phyloP scores from a whole-genome alignment of 2,113 vertebrate species.

The Dicentrarchus labrax region DNA sequence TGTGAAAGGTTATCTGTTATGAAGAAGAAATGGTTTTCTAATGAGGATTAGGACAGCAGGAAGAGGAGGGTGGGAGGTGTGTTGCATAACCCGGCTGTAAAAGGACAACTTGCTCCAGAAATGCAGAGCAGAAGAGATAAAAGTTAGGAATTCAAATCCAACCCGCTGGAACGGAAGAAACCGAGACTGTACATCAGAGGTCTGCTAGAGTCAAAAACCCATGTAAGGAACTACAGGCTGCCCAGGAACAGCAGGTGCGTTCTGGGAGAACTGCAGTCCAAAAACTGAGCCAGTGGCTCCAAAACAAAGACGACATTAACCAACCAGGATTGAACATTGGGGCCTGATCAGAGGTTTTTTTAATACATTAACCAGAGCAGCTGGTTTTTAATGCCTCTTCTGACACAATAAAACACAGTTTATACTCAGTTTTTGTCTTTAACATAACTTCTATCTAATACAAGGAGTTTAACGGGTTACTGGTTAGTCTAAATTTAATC shows the following conservation, averaged over 20 bases:
- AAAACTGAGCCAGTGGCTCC: neutral
- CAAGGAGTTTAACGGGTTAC: too few species aligned
- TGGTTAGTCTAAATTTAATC: too few species aligned
- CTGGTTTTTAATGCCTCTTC: too few species aligned
- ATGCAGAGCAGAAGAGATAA: constrained; percentile 7
- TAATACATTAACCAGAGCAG: too few species aligned
- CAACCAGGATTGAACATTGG: neutral
- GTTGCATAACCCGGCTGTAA: constrained; percentile 43
- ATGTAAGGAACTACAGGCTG: constrained; percentile 31
- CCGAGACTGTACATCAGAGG: neutral
- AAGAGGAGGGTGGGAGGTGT: neutral
- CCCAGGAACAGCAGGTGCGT: constrained; percentile 35
- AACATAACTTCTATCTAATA: too few species aligned
- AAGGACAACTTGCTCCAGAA: constrained; percentile 23
- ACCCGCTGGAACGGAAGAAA: neutral
- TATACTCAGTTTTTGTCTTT: neutral
- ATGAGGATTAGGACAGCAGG: neutral
- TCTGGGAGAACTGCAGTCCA: constrained; percentile 15
- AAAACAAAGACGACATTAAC: neutral
- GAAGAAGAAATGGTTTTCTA: neutral
- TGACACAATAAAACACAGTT: too few species aligned
- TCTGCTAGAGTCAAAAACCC: neutral
- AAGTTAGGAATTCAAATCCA: constrained; percentile 23
- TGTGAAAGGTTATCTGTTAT: constrained; percentile 9
- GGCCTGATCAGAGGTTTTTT: too few species aligned